These are phyloP conservation scores for Steatocranus sp. DNA, from an alignment of 2,797 vertebrate species.

Conservation along the genomic window DNA sequence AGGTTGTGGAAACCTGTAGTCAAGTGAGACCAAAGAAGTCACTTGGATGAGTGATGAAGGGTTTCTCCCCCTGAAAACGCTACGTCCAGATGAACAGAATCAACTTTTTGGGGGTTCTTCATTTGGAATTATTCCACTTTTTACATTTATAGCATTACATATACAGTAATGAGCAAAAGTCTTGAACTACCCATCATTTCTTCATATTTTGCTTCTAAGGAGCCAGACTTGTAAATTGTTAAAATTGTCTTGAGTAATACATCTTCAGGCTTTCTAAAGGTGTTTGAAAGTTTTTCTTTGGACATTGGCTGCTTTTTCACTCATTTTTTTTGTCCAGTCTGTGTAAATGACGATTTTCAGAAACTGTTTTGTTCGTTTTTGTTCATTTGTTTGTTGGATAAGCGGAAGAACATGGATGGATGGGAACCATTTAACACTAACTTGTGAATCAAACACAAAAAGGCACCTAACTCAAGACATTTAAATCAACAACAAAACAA, in stretches of 20 bases:
- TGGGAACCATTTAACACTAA: neutral
- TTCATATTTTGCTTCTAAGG: neutral
- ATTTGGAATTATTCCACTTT: neutral
- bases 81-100: neutral
- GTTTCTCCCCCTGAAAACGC: neutral
- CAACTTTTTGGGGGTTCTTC: neutral
- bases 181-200: neutral
- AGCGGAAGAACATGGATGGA: neutral
- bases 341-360: neutral
- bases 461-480: neutral
- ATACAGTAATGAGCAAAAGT: neutral
- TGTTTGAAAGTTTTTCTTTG: neutral
- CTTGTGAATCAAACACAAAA: neutral
- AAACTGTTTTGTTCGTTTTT: neutral
- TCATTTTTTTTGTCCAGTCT: neutral
- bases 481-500: neutral
- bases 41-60: neutral
- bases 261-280: neutral
- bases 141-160: neutral
- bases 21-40: neutral
- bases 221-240: neutral
- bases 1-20: neutral
- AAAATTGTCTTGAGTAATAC: neutral
- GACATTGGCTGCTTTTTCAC: neutral
- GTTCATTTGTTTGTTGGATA: neutral